These are phyloP conservation scores for Griposia aprilina DNA, from an alignment of 2,888 invertebrate species.

Conservation along the genomic window DNA sequence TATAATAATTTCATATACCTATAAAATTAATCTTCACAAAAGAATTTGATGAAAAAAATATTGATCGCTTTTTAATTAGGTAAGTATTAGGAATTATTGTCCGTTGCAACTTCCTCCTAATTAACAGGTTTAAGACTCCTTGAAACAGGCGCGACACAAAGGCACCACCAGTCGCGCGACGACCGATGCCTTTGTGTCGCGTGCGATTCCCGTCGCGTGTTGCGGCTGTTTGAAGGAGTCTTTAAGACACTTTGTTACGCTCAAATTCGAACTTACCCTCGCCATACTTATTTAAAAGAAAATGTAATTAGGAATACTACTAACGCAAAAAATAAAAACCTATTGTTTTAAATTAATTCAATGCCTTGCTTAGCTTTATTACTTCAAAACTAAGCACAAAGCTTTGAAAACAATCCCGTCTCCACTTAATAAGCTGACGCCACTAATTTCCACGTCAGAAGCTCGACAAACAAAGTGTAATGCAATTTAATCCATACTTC, in stretches of 20 bases:
- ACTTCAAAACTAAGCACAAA: slow-evolving; percentile 34
- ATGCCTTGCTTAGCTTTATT: slow-evolving; percentile 14
- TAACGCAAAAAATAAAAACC: neutral
- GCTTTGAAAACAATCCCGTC: slow-evolving; percentile 36
- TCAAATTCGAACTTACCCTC: neutral
- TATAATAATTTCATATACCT: neutral
- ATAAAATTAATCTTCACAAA: neutral
- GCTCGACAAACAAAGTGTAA: slow-evolving; percentile 37
- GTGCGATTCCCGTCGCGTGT: too few species aligned
- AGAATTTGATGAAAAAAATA: neutral
- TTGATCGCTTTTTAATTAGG: slow-evolving; percentile 12
- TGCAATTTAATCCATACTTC: slow-evolving; percentile 46
- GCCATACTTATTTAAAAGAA: neutral
- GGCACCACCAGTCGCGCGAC: too few species aligned
- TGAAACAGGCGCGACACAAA: too few species aligned
- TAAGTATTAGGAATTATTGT: neutral
- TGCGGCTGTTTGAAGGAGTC: too few species aligned
- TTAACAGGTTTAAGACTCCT: slow-evolving; percentile 2
- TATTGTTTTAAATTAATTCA: slow-evolving; percentile 37
- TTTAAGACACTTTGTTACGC: neutral
- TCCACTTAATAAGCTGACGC: slow-evolving; percentile 41
- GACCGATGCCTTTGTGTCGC: too few species aligned
- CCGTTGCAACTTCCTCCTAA: neutral
- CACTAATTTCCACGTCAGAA: slow-evolving; percentile 44
- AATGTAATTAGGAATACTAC: neutral